A percentile compares a stretch with the other conserved stretches of the same genome.
phyloP scores from a whole-genome alignment of 2,888 invertebrate genomes.

The Callimorpha dominula region DNA sequence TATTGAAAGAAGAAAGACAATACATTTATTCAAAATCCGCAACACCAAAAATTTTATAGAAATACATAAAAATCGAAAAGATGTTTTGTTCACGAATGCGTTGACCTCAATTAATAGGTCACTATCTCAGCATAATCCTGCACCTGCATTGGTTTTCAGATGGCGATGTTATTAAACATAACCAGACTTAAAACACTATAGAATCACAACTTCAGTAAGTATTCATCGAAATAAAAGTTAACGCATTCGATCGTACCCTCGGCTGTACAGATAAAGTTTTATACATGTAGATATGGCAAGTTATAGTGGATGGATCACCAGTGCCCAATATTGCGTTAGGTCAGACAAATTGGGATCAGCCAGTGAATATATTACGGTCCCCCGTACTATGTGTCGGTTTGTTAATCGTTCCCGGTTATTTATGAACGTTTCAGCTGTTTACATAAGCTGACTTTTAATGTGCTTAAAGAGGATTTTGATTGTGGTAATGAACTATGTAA shows the following conservation, averaged over 20 bases:
- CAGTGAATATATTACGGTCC: constrained; percentile 85
- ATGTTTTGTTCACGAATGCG: too few relatives aligned
- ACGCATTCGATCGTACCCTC: background rate
- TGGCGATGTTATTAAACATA: too few relatives aligned
- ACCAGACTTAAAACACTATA: too few relatives aligned
- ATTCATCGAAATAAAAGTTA: constrained; percentile 2
- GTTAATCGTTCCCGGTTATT: constrained; percentile 85
- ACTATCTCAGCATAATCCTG: too few relatives aligned
- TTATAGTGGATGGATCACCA: constrained; percentile 62
- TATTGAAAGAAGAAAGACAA: too few relatives aligned
- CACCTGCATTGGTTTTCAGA: too few relatives aligned
- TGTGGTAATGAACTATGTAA: background rate
- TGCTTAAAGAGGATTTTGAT: constrained; percentile 34
- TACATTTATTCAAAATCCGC: too few relatives aligned
- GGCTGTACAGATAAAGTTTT: constrained; percentile 38
- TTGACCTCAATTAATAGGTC: too few relatives aligned
- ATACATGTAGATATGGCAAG: constrained; percentile 62
- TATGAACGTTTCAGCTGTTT: constrained; percentile 69
- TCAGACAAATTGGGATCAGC: constrained; percentile 86
- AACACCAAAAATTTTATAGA: too few relatives aligned
- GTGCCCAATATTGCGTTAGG: constrained; percentile 82
- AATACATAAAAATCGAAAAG: too few relatives aligned
- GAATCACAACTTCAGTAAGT: background rate
- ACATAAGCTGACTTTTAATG: constrained; percentile 51
- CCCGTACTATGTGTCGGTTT: constrained; percentile 79